A percentile compares a stretch with the other conserved stretches of the same genome.
Conservation (phyloP, 2,888 invertebrate species). For the Trichopria drosophilae region DNA sequence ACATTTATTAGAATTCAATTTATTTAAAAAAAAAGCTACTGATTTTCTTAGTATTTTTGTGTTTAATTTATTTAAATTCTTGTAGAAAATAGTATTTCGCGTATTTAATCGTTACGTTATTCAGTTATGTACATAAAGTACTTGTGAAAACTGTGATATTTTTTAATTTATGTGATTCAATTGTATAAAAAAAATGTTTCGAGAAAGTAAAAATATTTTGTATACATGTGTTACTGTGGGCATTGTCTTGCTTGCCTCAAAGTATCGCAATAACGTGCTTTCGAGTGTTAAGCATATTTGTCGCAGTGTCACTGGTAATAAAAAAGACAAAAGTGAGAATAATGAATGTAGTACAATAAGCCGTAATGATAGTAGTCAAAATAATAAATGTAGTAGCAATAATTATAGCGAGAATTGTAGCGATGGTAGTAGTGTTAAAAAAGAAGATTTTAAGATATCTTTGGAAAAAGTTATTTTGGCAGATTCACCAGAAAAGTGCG, state of each 20-base stretch:
- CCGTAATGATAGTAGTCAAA: constrained; percentile 14
- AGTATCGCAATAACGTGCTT: constrained; percentile 53
- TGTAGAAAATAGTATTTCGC: too few relatives aligned
- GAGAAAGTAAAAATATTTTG: constrained; percentile 48
- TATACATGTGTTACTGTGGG: constrained; percentile 54
- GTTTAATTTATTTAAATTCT: too few relatives aligned
- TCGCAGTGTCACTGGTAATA: constrained; percentile 39
- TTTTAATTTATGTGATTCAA: neutral
- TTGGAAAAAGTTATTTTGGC: constrained; percentile 52
- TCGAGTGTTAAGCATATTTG: constrained; percentile 50
- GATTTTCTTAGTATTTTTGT: too few relatives aligned
- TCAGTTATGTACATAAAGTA: too few relatives aligned
- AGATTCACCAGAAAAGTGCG: constrained; percentile 53
- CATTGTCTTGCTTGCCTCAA: constrained; percentile 52
- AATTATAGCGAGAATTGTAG: constrained; percentile 28
- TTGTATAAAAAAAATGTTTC: constrained; percentile 38
- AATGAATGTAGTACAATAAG: too few relatives aligned
- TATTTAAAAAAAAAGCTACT: too few relatives aligned
- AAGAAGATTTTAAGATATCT: constrained; percentile 37
- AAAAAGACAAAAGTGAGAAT: constrained; percentile 20
- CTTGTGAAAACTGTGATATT: too few relatives aligned
- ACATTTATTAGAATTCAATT: too few relatives aligned
- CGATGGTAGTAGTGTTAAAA: constrained; percentile 28
- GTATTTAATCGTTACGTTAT: too few relatives aligned
- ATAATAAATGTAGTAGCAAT: constrained; percentile 26